Evolutionary conservation across 2,888 invertebrate genomes (phyloP).

Genomic region (Ischnus inquisitorius): DNA sequence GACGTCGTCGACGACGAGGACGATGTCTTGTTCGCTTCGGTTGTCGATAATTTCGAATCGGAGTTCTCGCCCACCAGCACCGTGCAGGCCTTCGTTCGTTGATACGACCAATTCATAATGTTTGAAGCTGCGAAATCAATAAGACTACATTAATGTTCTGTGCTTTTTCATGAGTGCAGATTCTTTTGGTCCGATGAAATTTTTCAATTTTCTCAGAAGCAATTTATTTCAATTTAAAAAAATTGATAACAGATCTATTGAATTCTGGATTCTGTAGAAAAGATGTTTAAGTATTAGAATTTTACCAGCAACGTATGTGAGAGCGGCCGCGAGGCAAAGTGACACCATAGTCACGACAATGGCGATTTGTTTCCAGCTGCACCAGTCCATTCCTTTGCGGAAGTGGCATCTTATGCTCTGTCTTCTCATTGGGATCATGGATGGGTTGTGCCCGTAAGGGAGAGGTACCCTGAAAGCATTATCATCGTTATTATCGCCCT

Average conservation of each 20-base stretch:
- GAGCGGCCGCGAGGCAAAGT: slow-evolving; percentile 92
- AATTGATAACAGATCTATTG: background rate
- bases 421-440: slow-evolving; percentile 84
- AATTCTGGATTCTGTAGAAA: slow-evolving; percentile 2
- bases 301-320: slow-evolving; percentile 95
- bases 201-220: background rate
- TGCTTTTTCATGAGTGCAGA: background rate
- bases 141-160: slow-evolving; percentile 20
- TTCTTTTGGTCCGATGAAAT: background rate
- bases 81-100: slow-evolving; percentile 93
- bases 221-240: no score
- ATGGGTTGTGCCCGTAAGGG: slow-evolving; percentile 84
- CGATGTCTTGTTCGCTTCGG: slow-evolving; percentile 91
- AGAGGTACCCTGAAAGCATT: slow-evolving; percentile 80
- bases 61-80: slow-evolving; percentile 93
- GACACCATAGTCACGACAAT: slow-evolving; percentile 95
- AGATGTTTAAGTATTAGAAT: slow-evolving; percentile 1
- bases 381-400: slow-evolving; percentile 94
- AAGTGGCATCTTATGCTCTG: slow-evolving; percentile 92
- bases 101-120: slow-evolving; percentile 94
- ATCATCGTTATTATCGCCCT: background rate
- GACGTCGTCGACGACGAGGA: slow-evolving; percentile 88
- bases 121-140: slow-evolving; percentile 89
- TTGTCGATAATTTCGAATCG: slow-evolving; percentile 90
- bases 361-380: slow-evolving; percentile 97